phyloP scores from a whole-genome alignment of 1,140 invertebrate species.

The Caenorhabditis brenneri region DNA sequence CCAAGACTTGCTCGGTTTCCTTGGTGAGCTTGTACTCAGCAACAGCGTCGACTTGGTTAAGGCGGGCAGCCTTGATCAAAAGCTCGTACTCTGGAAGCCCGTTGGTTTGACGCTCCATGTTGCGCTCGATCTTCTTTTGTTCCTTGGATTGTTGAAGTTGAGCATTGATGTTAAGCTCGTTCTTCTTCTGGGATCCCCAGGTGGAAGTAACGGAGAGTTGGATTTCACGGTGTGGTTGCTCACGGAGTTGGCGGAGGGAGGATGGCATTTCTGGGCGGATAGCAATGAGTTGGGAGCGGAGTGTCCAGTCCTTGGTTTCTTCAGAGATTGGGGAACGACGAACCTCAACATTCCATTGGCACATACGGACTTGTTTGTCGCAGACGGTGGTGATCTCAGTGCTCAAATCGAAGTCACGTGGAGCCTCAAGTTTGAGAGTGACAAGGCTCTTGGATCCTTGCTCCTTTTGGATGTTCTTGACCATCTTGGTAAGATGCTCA shows the following conservation, averaged over 20 bases:
- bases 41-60: slow-evolving; percentile 49
- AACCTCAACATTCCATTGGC: slow-evolving; percentile 32
- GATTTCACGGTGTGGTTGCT: slow-evolving; percentile 54
- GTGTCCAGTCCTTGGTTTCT: slow-evolving; percentile 46
- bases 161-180: neutral
- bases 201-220: slow-evolving; percentile 39
- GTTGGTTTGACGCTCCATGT: neutral
- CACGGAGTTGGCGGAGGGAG: slow-evolving; percentile 20
- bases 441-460: slow-evolving; percentile 4
- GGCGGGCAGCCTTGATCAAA: slow-evolving; percentile 37
- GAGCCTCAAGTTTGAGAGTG: neutral
- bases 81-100: slow-evolving; percentile 40
- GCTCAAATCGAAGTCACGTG: neutral
- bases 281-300: slow-evolving; percentile 29
- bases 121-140: slow-evolving; percentile 35
- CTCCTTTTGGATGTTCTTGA: slow-evolving; percentile 37
- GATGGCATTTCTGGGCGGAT: slow-evolving; percentile 10
- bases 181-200: slow-evolving; percentile 56
- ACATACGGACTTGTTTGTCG: slow-evolving; percentile 29
- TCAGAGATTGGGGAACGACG: neutral
- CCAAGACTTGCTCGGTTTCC: slow-evolving; percentile 34
- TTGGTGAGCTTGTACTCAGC: slow-evolving; percentile 50
- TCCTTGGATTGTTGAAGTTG: slow-evolving; percentile 49
- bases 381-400: slow-evolving; percentile 41
- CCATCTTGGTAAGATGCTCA: slow-evolving; percentile 31